Conservation (phyloP, 2,113 vertebrate species). For the Gymnocephalus cernua region DNA sequence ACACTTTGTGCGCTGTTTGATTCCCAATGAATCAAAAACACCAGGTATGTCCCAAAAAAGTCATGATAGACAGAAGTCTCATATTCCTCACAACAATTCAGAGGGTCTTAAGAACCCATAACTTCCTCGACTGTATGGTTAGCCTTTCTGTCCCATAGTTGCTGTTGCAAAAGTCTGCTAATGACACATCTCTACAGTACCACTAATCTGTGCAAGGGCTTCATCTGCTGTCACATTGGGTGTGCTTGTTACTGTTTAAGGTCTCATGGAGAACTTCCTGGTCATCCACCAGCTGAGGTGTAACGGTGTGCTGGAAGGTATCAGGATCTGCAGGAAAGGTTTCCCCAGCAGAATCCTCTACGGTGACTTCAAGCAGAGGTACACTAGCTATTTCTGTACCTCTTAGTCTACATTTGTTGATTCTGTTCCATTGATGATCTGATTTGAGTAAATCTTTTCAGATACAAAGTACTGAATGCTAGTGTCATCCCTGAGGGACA, state of each 20-base stretch:
- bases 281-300: constrained; percentile 94
- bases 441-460: constrained; percentile 20
- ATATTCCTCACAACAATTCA: neutral
- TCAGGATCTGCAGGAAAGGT: constrained; percentile 94
- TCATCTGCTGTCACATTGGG: neutral
- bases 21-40: constrained; percentile 90
- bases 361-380: constrained; percentile 94
- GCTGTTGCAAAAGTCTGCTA: neutral
- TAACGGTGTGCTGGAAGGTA: constrained; percentile 93
- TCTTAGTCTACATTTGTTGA: neutral
- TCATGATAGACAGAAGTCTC: neutral
- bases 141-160: neutral
- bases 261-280: constrained; percentile 92
- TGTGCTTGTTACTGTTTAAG: constrained; percentile 69
- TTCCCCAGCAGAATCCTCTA: constrained; percentile 95
- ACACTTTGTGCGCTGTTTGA: constrained; percentile 95
- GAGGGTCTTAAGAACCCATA: neutral
- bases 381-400: neutral
- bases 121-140: constrained; percentile 36
- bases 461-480: constrained; percentile 86
- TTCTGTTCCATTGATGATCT: constrained; percentile 8
- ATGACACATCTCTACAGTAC: neutral
- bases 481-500: constrained; percentile 89
- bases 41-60: constrained; percentile 4
- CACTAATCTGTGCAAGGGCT: neutral